A percentile compares a stretch with the other conserved stretches of the same genome.
These are phyloP conservation scores for Eupithecia exiguata DNA, from an alignment of 2,888 invertebrate genomes.

Conservation along the genomic window DNA sequence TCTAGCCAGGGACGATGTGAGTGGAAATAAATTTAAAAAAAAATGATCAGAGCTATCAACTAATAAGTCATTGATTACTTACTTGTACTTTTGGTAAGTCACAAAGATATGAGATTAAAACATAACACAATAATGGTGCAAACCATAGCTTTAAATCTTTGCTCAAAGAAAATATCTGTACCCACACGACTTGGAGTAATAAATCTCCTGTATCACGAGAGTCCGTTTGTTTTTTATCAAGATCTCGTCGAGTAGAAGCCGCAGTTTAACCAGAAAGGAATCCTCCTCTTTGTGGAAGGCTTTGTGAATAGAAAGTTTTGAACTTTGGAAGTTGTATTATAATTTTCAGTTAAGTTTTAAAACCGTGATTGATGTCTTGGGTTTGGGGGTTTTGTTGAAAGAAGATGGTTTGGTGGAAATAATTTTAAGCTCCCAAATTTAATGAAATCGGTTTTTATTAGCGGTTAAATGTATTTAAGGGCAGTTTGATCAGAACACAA, in stretches of 20 bases:
- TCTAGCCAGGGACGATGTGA: too few species aligned
- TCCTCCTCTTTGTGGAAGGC: constrained; percentile 21
- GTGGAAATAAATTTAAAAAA: too few species aligned
- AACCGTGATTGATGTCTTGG: constrained; percentile 24
- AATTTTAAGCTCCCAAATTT: neutral
- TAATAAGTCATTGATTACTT: too few species aligned
- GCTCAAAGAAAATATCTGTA: constrained; percentile 68
- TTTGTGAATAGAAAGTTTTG: constrained; percentile 31
- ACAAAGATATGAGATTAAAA: neutral
- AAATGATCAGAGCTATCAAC: too few species aligned
- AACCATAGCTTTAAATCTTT: constrained; percentile 52
- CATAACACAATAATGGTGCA: constrained; percentile 45
- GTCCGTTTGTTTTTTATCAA: constrained; percentile 69
- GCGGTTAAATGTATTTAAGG: too few species aligned
- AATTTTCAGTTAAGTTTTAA: constrained; percentile 16
- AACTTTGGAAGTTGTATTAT: constrained; percentile 6
- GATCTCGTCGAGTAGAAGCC: constrained; percentile 53
- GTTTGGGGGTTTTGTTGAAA: neutral
- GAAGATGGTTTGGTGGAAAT: neutral
- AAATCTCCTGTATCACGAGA: constrained; percentile 70
- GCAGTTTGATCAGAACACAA: too few species aligned
- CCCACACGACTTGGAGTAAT: constrained; percentile 69
- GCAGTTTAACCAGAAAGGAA: constrained; percentile 34
- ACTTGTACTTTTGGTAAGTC: neutral
- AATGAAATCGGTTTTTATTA: neutral